Conservation (phyloP, 2,888 invertebrate species). For the Trissolcus brochymenae region DNA sequence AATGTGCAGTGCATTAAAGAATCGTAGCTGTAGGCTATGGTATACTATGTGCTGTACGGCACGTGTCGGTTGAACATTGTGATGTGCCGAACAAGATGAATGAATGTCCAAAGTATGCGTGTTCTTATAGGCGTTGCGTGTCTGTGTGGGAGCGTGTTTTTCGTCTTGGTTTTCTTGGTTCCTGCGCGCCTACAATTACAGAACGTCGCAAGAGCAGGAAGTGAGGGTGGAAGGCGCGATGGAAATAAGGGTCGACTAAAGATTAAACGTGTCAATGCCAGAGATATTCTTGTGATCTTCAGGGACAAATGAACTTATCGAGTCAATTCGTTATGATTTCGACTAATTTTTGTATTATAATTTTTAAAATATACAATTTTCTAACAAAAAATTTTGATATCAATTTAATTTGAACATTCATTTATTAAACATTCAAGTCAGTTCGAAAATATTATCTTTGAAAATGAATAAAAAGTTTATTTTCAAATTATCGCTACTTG, state of each 20-base stretch:
- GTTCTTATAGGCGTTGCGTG: conserved; percentile 43
- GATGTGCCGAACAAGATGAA: conserved; percentile 14
- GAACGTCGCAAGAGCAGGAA: conserved; percentile 55
- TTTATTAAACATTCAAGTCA: neutral
- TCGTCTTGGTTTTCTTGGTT: conserved; percentile 52
- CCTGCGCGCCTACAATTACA: conserved; percentile 61
- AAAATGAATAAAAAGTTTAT: neutral
- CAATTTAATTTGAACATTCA: too few relatives aligned
- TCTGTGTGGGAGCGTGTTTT: conserved; percentile 24
- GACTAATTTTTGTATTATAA: neutral
- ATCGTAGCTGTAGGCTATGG: conserved; percentile 61
- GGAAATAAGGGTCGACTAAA: conserved; percentile 57
- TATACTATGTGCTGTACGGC: conserved; percentile 47
- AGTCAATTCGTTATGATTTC: neutral
- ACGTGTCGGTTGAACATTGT: conserved; percentile 61
- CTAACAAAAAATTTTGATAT: too few relatives aligned
- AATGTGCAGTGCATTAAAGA: conserved; percentile 57
- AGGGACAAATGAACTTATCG: conserved; percentile 39
- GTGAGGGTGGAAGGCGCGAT: conserved; percentile 51
- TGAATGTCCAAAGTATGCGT: conserved; percentile 42
- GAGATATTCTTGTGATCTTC: conserved; percentile 57
- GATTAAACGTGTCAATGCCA: conserved; percentile 63
- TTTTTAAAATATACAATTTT: too few relatives aligned
- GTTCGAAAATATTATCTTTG: neutral
- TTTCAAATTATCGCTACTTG: neutral